Evolutionary conservation across 2,888 invertebrate genomes (phyloP), one percentile per base, ranked within the genome.

Genomic region (Eulithis testata): DNA sequence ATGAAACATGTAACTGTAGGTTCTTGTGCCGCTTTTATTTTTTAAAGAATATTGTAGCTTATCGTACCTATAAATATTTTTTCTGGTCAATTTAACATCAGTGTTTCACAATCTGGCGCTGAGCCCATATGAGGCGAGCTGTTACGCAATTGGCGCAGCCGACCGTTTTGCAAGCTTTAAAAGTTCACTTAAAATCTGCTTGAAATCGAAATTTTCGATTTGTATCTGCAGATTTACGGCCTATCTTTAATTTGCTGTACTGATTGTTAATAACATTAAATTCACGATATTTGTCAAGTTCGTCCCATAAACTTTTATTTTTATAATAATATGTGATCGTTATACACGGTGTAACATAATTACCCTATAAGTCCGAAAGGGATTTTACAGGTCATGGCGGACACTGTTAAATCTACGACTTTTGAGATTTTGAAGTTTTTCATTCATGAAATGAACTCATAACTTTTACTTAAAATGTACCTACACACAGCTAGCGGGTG

Each of bases 31-130:
- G 31, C 31, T 31, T 31, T 3, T 31, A 31, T 6, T 31, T 31
- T 68, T 69, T 66, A 65, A 71, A 71, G 71, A 72, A 66, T 68
- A 64, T 67, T 62, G 60, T 57, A 65, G 40, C 70, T 5, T 40
- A 40, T 40, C 40, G 60, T 56, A 70, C 76, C 76, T 72, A 82
- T 77, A 77, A 76, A 77, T 77, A 76, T 68, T 66, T 72, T 78
- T 80, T 84, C 80, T 75, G 80, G 74, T 75, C 78, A 83, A 83
- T 84, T 83, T 78, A 81, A 71, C 77, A 68, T 69, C 73, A 73
- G 75, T 77, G 75, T 82, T 78, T 78, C 80, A 82, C 78, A 85
- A 83, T 79, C 76, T 75, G 77, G 73, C 77, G 71, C 72, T 36
- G 71, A 73, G 72, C 71, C 72, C 75, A 77, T 76, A 69, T 70